phyloP scores from a whole-genome alignment of 2,888 invertebrate species.

The Taenaris catops region DNA sequence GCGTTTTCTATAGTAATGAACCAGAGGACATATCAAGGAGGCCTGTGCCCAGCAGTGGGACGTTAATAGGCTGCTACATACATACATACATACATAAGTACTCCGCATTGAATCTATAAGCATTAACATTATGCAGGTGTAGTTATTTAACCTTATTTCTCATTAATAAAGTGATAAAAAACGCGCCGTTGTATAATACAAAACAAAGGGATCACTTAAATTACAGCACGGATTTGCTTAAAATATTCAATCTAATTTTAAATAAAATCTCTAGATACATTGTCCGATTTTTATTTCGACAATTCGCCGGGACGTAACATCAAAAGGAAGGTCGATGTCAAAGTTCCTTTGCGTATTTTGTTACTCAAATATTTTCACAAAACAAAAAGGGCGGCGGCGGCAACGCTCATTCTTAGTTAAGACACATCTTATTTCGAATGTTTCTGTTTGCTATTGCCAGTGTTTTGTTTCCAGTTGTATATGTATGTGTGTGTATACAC shows the following conservation, averaged over 20 bases:
- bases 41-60: too few species aligned
- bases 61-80: too few species aligned
- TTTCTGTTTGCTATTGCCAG: constrained; percentile 36
- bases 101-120: too few species aligned
- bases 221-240: too few species aligned
- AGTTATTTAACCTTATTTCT: too few species aligned
- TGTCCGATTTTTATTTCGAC: constrained; percentile 15
- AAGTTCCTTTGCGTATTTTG: constrained; percentile 20
- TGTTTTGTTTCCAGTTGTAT: constrained; percentile 43
- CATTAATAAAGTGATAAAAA: too few species aligned
- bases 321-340: constrained; percentile 18
- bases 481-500: constrained; percentile 59
- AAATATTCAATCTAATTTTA: constrained; percentile 6
- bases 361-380: constrained; percentile 26
- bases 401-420: constrained; percentile 22
- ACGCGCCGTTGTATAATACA: too few species aligned
- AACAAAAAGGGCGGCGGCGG: constrained; percentile 20
- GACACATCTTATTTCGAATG: constrained; percentile 25
- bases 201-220: too few species aligned
- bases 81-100: too few species aligned
- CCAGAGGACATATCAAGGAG: too few species aligned
- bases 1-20: too few species aligned
- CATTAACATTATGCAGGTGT: too few species aligned
- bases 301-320: constrained; percentile 15
- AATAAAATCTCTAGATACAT: constrained; percentile 12